Evolutionary conservation across 1,140 invertebrate species (phyloP).

Genomic region (Drosophila nannoptera): DNA sequence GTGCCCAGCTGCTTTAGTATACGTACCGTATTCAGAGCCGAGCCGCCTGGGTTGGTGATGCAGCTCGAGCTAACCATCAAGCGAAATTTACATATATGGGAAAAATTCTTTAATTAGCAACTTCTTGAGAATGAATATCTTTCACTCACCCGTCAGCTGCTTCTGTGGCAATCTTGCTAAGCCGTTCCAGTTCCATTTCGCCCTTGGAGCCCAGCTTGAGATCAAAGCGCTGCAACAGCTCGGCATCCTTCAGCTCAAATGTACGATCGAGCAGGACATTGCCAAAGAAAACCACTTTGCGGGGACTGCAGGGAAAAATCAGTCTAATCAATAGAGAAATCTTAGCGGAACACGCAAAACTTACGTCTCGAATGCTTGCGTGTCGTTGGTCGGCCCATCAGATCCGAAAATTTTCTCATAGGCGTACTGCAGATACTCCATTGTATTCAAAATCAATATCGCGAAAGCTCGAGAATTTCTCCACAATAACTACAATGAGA

Average conservation of each 20-base stretch:
- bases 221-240: slow-evolving; percentile 55
- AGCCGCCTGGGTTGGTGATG: slow-evolving; percentile 63
- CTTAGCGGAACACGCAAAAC: slow-evolving; percentile 15
- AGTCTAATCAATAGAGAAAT: not conserved
- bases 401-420: slow-evolving; percentile 67
- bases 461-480: slow-evolving; percentile 16
- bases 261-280: slow-evolving; percentile 71
- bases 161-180: slow-evolving; percentile 55
- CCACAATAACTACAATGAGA: not conserved
- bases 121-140: not conserved
- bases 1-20: slow-evolving; percentile 71
- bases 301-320: slow-evolving; percentile 44
- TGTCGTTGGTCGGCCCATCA: slow-evolving; percentile 25
- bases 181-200: slow-evolving; percentile 61
- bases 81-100: not conserved
- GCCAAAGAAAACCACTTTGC: slow-evolving; percentile 74
- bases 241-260: slow-evolving; percentile 51
- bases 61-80: slow-evolving; percentile 37
- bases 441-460: slow-evolving; percentile 57
- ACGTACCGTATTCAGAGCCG: slow-evolving; percentile 69
- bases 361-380: slow-evolving; percentile 51
- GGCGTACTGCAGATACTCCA: slow-evolving; percentile 69
- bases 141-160: slow-evolving; percentile 51
- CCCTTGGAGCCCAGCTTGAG: slow-evolving; percentile 67
- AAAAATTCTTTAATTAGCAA: slow-evolving; percentile 17